Evolutionary conservation across 2,888 invertebrate species (phyloP), one percentile per base, ranked within the genome.

Genomic region (Synanthedon myopaeformis): DNA sequence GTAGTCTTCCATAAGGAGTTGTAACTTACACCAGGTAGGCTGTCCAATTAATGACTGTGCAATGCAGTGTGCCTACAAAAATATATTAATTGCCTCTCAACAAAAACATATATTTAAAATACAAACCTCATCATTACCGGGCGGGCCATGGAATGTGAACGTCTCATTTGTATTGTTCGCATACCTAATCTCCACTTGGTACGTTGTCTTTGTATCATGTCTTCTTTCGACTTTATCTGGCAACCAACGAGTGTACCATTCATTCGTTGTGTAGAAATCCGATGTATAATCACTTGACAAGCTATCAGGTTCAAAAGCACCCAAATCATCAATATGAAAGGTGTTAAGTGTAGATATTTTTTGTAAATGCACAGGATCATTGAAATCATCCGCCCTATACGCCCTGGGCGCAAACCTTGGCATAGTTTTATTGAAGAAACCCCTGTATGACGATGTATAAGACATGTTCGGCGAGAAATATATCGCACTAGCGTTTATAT

Each of bases 381-480:
- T 97, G 69, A 96, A 97, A 78, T 97, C 97, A 73, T 97, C 97
- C 41, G 93, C 91, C 58, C 97, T 90, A 75, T 92, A 97, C 0
- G 98, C 96, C 71, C 97, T 90, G 0, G 98, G 98, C 0, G 97
- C 99, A 79, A 98, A 99, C 60, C 96, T 88, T 0, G 96, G 95
- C 80, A 98, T 91, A 0, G 98, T 98, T 77, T 95, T 96, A 75
- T 99, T 99, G 89, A 98, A 98, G 83, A 97, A 96, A 23, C 97
- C 97, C 76, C 95, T 89, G 73, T 97, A 98, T 2, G 96, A 97
- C 0, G 98, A 95, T 0, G 97, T 94, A 69, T 97, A 99, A 0
- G 96, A 96, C 85, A 93, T 93, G 68, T 98, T 97, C 0, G 97
- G 96, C 2, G 98, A 91, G 73, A 98, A 99, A 76, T 98, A 97